Base-by-base conservation (phyloP, 2,797 vertebrate species). In the Austrolebias charrua region DNA sequence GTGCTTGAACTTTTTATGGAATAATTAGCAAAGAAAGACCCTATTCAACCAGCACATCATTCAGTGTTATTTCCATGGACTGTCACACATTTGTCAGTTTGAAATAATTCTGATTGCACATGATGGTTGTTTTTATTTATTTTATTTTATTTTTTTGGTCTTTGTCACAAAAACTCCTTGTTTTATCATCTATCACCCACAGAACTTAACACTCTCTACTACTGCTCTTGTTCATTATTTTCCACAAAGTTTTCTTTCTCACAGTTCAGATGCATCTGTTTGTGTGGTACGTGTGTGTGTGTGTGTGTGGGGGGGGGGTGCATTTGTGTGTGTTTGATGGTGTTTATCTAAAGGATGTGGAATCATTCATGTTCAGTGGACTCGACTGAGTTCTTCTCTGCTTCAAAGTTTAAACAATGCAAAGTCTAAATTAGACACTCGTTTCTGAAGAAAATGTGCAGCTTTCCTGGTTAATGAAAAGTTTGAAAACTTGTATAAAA, bases 1-100 rank as follows among this genome's bases (percentile, higher is more conserved):
- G 58, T 40, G 60, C 80, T 79, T 59, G 50, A 63, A 82, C 75
- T 66, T 53, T 68, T 44, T 63, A 69, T 50, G 29, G 68, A 38
- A 38, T 86, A 78, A 84, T 88, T 76, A 82, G 63, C 60, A 74
- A 80, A 81, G 64, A 72, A 58, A 84, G 50, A 70, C 13, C 65
- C 20, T 49, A 57, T 8, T 74, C 48, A 54, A 51, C 42, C 10
- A 6, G 0, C 29, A 38, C 56, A 56, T 69, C 20, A 4, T 15
- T 69, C 54, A 63, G 0, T 28, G 31, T 5, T 35, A 19, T 12
- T 31, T 46, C 24, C 13, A 24, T 55, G 48, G 63, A 70, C 56
- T 13, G 47, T 54, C 56, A 66, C 31, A 14, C 48, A 48, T 58
- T 35, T 51, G 20, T 48, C 45, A 31, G 59, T 35, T 29, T 16